These are phyloP conservation scores for Notolabrus celidotus DNA, from an alignment of 2,797 vertebrate genomes.

Conservation along the genomic window DNA sequence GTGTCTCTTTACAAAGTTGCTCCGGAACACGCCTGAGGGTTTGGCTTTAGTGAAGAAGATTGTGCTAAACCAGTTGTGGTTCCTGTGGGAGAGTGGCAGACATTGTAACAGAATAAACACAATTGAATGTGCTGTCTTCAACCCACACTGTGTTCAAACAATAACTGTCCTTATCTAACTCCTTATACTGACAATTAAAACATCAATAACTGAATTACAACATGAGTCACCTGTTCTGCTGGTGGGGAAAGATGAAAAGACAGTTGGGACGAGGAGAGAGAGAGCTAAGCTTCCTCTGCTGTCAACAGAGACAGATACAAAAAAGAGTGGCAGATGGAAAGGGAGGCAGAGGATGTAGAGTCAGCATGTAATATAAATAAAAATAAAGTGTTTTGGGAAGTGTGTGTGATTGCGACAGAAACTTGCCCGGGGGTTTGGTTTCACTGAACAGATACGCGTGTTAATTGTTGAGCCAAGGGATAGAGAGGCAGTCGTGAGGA, in stretches of 20 bases:
- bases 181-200: constrained; percentile 44
- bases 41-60: constrained; percentile 62
- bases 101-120: constrained; percentile 55
- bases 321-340: constrained; percentile 58
- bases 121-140: constrained; percentile 35
- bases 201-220: constrained; percentile 40
- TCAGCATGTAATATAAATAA: constrained; percentile 61
- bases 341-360: constrained; percentile 48
- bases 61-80: constrained; percentile 51
- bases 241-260: constrained; percentile 31
- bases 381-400: constrained; percentile 39
- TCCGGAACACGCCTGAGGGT: constrained; percentile 64
- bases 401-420: constrained; percentile 18
- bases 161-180: constrained; percentile 39
- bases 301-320: constrained; percentile 31
- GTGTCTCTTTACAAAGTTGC: constrained; percentile 44
- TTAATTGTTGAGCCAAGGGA: constrained; percentile 45
- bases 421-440: constrained; percentile 27
- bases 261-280: constrained; percentile 22
- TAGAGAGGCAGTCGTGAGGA: constrained; percentile 34
- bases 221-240: constrained; percentile 53
- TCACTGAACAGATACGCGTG: constrained; percentile 35
- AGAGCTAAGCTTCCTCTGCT: constrained; percentile 17
- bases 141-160: constrained; percentile 45
- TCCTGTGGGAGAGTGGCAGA: constrained; percentile 43